Percentiles rank a stretch among this genome's conserved stretches.
Conservation (phyloP, 2,797 vertebrate species). For the Cottoperca gobio region DNA sequence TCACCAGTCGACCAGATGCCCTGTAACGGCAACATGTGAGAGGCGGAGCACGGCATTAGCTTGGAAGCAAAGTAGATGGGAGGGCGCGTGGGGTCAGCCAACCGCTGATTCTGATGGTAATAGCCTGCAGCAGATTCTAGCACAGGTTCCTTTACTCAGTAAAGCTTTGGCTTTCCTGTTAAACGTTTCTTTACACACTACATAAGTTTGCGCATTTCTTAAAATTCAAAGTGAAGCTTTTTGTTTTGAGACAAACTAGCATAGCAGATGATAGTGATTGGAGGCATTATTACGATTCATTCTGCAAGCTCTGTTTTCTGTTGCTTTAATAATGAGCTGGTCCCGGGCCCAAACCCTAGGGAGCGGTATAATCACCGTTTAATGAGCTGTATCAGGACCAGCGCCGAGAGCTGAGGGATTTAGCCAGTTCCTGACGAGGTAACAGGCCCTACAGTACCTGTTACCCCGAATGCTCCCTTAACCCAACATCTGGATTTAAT, state of each 20-base stretch:
- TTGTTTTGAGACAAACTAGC: constrained; percentile 49
- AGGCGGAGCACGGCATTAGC: constrained; percentile 12
- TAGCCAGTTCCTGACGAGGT: constrained; percentile 65
- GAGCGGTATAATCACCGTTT: constrained; percentile 76
- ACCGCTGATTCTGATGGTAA: constrained; percentile 45
- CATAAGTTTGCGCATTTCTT: background rate
- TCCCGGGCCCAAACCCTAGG: constrained; percentile 64
- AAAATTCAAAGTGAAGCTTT: constrained; percentile 20
- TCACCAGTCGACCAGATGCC: constrained; percentile 37
- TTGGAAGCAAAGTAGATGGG: constrained; percentile 13
- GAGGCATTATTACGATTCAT: constrained; percentile 50
- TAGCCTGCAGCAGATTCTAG: constrained; percentile 37
- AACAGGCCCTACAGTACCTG: constrained; percentile 67
- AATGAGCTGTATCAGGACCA: constrained; percentile 78
- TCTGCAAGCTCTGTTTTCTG: constrained; percentile 65
- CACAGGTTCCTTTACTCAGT: background rate
- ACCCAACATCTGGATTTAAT: constrained; percentile 80
- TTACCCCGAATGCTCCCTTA: constrained; percentile 78
- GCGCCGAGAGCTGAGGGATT: constrained; percentile 65
- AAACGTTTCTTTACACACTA: constrained; percentile 18
- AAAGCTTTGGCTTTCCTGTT: constrained; percentile 32
- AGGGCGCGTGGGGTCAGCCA: constrained; percentile 32
- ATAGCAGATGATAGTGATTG: constrained; percentile 54
- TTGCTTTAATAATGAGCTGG: constrained; percentile 72
- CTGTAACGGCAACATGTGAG: constrained; percentile 28